Evolutionary conservation across 2,888 invertebrate species (phyloP).

Genomic region (Mesoligia furuncula): DNA sequence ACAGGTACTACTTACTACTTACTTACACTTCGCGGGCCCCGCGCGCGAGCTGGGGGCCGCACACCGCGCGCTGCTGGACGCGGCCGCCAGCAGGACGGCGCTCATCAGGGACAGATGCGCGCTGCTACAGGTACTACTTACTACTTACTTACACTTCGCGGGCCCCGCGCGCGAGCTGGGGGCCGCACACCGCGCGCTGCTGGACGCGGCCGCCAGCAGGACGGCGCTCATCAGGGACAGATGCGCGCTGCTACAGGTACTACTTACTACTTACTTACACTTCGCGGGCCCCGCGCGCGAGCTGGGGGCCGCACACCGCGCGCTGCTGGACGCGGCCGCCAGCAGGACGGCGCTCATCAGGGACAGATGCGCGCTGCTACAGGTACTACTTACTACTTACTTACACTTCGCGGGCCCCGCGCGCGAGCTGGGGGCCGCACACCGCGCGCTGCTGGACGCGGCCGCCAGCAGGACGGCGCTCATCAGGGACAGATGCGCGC

Average conservation of each 20-base stretch:
- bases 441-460: constrained; percentile 93
- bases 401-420: constrained; percentile 94
- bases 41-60: constrained; percentile 93
- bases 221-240: constrained; percentile 92
- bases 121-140: constrained; percentile 70
- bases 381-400: constrained; percentile 57
- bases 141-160: no score
- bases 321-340: constrained; percentile 93
- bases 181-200: constrained; percentile 92
- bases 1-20: constrained; percentile 64
- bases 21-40: constrained; percentile 94
- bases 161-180: constrained; percentile 93
- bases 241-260: constrained; percentile 75
- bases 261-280: no score
- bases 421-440: constrained; percentile 93
- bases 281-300: constrained; percentile 94
- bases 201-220: constrained; percentile 93
- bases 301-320: constrained; percentile 92
- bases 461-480: constrained; percentile 93
- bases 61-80: constrained; percentile 93
- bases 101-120: constrained; percentile 90
- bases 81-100: constrained; percentile 93
- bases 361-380: constrained; percentile 76
- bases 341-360: constrained; percentile 93
- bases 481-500: constrained; percentile 87